A percentile compares a stretch with the other conserved stretches of the same genome.
These are phyloP conservation scores for Cylindroiulus punctatus DNA, from an alignment of 2,888 invertebrate species.

Conservation along the genomic window DNA sequence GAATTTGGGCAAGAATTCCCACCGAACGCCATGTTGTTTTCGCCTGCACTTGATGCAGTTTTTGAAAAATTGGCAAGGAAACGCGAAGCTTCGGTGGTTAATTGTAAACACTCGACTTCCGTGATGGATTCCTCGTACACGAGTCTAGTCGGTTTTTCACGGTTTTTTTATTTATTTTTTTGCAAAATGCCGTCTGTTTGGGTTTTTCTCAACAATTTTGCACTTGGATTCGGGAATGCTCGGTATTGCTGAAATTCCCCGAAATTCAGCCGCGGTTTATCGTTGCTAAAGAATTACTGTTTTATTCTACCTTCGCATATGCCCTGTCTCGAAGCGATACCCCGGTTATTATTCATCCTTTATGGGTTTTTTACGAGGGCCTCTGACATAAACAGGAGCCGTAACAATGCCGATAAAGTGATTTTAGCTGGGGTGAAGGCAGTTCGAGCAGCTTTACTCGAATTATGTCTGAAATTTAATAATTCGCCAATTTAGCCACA, in stretches of 20 bases:
- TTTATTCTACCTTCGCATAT: neutral
- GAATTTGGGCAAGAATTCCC: neutral
- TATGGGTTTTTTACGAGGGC: neutral
- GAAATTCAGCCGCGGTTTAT: neutral
- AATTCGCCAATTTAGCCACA: neutral
- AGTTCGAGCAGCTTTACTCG: neutral
- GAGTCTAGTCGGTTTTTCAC: neutral
- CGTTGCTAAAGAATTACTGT: neutral
- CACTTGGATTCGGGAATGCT: neutral
- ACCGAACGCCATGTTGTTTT: neutral
- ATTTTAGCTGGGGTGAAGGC: neutral
- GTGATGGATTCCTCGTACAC: neutral
- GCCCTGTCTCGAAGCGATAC: neutral
- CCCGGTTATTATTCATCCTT: neutral
- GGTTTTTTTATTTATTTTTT: too few species aligned
- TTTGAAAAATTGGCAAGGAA: neutral
- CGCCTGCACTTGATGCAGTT: too few species aligned
- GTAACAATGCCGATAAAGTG: neutral
- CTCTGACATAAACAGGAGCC: neutral
- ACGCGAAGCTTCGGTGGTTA: neutral
- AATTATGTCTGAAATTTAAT: neutral
- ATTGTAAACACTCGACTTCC: conserved; percentile 5
- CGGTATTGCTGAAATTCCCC: neutral
- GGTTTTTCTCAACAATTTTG: neutral
- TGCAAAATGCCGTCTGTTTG: neutral